Evolutionary conservation across 37 sponge, comb jelly and placozoan species (phyloP).

Genomic region (Aplysina aerophoba): DNA sequence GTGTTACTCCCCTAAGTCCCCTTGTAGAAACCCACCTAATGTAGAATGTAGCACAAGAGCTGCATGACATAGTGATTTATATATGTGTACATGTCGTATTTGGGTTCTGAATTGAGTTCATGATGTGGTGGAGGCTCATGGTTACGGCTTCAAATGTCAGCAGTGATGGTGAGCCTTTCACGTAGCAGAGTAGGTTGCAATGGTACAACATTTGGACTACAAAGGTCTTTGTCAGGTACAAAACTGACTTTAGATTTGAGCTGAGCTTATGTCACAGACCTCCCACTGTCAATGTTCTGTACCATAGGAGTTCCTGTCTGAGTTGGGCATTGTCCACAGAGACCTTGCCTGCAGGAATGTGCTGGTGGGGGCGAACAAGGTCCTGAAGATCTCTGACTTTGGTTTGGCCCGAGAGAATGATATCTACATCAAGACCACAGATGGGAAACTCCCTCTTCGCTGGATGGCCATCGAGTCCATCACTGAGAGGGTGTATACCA

Average conservation of each 20-base stretch:
- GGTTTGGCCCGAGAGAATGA: slow-evolving; percentile 69
- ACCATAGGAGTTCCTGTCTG: slow-evolving; percentile 56
- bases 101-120: too few species aligned
- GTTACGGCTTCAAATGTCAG: too few species aligned
- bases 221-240: not conserved
- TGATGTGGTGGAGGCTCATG: too few species aligned
- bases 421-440: slow-evolving; percentile 61
- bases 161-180: too few species aligned
- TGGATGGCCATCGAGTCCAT: slow-evolving; percentile 84
- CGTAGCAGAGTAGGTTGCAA: too few species aligned
- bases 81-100: too few species aligned
- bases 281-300: too few species aligned
- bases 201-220: too few species aligned
- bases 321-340: slow-evolving; percentile 70
- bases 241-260: too few species aligned
- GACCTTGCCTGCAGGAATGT: slow-evolving; percentile 82
- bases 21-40: not conserved
- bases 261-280: too few species aligned
- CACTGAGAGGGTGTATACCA: slow-evolving; percentile 60
- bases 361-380: slow-evolving; percentile 74
- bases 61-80: not conserved
- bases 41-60: too few species aligned
- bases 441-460: slow-evolving; percentile 64
- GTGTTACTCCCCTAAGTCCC: too few species aligned
- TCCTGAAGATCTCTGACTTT: slow-evolving; percentile 79